Evolutionary conservation across 2,113 vertebrate species (phyloP).

Genomic region (Falco punctatus): DNA sequence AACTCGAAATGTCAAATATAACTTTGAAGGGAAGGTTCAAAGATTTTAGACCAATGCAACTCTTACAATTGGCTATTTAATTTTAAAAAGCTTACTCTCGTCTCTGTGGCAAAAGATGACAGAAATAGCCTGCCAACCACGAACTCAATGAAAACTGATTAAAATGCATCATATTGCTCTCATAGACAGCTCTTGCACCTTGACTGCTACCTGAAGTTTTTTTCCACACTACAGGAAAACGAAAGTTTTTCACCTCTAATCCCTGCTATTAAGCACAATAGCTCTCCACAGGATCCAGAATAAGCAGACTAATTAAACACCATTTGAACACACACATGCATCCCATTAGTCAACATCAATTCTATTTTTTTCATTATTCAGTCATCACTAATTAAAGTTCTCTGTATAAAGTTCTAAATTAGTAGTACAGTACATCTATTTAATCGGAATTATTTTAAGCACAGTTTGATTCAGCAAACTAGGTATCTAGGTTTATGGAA

Average conservation of each 20-base stretch:
- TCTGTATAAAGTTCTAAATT: neutral
- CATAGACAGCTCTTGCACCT: neutral
- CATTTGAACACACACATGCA: neutral
- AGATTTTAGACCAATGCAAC: neutral
- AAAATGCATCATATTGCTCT: neutral
- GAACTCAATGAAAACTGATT: neutral
- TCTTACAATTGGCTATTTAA: neutral
- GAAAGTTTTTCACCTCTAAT: neutral
- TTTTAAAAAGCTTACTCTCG: neutral
- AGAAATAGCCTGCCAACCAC: neutral
- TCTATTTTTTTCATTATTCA: neutral
- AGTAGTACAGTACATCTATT: neutral
- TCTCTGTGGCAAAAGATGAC: neutral
- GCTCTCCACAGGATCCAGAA: neutral
- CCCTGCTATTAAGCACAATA: neutral
- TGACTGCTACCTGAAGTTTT: neutral
- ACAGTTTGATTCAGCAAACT: neutral
- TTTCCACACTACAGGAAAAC: neutral
- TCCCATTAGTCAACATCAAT: neutral
- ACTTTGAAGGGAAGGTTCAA: neutral
- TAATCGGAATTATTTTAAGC: conserved; percentile 14
- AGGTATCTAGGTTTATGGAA: neutral
- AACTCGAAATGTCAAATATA: neutral
- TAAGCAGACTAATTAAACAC: neutral
- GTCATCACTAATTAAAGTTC: conserved; percentile 13